phyloP scores from a whole-genome alignment of 1,140 invertebrate species.

The Whitmania pigra region DNA sequence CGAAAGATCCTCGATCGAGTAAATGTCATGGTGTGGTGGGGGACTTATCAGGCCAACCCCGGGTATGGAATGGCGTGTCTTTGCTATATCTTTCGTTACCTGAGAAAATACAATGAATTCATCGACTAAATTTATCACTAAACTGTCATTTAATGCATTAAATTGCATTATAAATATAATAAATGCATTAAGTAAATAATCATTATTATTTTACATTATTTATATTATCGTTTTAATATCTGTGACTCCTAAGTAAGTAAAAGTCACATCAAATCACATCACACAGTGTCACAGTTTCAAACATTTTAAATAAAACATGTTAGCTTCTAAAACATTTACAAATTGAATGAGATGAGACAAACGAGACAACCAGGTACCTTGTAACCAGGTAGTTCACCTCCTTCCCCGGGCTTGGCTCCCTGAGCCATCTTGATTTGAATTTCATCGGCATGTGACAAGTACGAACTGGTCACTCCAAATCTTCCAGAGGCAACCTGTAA shows the following conservation, averaged over 20 bases:
- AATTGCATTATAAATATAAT: no score
- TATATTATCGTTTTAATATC: no score
- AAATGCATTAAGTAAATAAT: no score
- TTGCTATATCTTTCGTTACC: slow-evolving; percentile 88
- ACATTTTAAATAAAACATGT: no score
- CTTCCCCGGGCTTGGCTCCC: slow-evolving; percentile 44
- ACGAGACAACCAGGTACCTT: slow-evolving; percentile 32
- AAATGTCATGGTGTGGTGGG: slow-evolving; percentile 97
- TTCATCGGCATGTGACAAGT: slow-evolving; percentile 72
- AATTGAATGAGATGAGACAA: no score
- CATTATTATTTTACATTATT: no score
- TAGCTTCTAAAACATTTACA: no score
- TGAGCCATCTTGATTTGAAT: slow-evolving; percentile 46
- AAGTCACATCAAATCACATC: no score
- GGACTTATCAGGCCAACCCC: slow-evolving; percentile 97
- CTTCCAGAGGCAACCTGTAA: slow-evolving; percentile 83
- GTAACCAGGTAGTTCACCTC: slow-evolving; percentile 42
- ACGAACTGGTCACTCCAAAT: slow-evolving; percentile 94
- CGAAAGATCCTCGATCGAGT: slow-evolving; percentile 96
- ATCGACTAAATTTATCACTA: no score
- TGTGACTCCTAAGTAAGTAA: no score
- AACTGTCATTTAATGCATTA: no score
- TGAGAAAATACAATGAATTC: slow-evolving; percentile 27
- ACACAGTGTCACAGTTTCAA: no score
- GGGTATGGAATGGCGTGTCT: slow-evolving; percentile 82